Base-by-base conservation (phyloP, 1,140 invertebrate species). In the Polypedilum pembai region DNA sequence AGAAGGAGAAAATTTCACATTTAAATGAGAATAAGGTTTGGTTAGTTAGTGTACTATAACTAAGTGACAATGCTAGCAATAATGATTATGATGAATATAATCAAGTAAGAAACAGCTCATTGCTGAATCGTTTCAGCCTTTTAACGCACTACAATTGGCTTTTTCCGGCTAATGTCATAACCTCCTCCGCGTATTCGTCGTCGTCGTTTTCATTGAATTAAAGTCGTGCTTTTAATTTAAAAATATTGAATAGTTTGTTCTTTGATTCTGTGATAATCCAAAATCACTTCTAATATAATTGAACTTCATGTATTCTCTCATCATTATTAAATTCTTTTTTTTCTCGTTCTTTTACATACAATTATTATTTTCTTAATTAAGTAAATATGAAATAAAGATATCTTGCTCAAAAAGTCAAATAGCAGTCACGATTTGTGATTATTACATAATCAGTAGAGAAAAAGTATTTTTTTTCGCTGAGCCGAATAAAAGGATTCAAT, bases 101-200 rank as follows among this genome's bases (percentile, higher is more conserved):
- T 33, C 24, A 33, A 33, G 24, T 33, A 33, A 33, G 24, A 33
- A 33, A 5, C 24, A 33, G 24, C 5, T 33, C 24, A 5, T 33
- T 33, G 24, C 24, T 33, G 24, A 33, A 33, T 33, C 24, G 24
- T 33, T 33, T 33, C 24, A 33, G 24, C 24, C 18, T 21, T 69
- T 21, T 69, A 69, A 69, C 65, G 65, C 65, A 69, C 65, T 69
- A 69, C 65, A 69, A 69, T 69, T 69, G 65, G 65, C 20, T 8
- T 69, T 69, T 69, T 69, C 65, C 65, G 65, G 65, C 20, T 18
- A 69, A 69, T 69, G 65, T 69, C 65, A 69, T 21, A 69, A 69
- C 65, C 65, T 69, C 65, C 65, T 69, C n/a, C 65, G 18, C 7
- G 45, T 17, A 15, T 3, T 12, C 45, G 10, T 15, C 45, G 10